Percentiles rank a stretch among this genome's conserved stretches.
These are phyloP conservation scores for Dasysyrphus tricinctus DNA, from an alignment of 2,888 invertebrate species.

Conservation along the genomic window DNA sequence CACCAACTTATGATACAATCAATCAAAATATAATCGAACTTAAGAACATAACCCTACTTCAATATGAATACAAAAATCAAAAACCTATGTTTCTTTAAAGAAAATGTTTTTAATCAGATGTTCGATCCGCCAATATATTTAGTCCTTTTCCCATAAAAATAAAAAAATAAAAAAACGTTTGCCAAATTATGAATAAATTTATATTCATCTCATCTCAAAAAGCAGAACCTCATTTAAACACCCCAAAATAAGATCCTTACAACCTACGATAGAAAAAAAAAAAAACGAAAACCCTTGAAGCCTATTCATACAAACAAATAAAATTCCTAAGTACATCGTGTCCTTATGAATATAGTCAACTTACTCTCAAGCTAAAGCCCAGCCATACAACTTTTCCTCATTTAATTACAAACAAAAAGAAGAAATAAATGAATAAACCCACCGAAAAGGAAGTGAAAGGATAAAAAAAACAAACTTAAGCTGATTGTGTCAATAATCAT, in stretches of 20 bases:
- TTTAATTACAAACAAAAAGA: slow-evolving; percentile 59
- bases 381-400: slow-evolving; percentile 56
- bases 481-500: slow-evolving; percentile 73
- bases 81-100: neutral
- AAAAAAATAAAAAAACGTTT: slow-evolving; percentile 17
- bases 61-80: neutral
- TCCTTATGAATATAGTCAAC: slow-evolving; percentile 60
- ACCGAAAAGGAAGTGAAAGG: slow-evolving; percentile 18
- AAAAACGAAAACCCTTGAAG: slow-evolving; percentile 13
- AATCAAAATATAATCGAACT: neutral
- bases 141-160: slow-evolving; percentile 17
- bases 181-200: slow-evolving; percentile 52
- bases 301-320: slow-evolving; percentile 38
- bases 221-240: slow-evolving; percentile 19
- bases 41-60: neutral
- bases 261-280: neutral
- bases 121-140: neutral
- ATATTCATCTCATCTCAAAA: slow-evolving; percentile 40
- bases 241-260: slow-evolving; percentile 5
- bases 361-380: slow-evolving; percentile 17
- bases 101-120: slow-evolving; percentile 13
- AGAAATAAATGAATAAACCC: slow-evolving; percentile 34
- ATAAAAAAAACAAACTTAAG: slow-evolving; percentile 35
- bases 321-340: slow-evolving; percentile 45
- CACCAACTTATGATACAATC: neutral